Evolutionary conservation across 2,888 invertebrate genomes (phyloP).

Genomic region (Acanthosoma haemorrhoidale): DNA sequence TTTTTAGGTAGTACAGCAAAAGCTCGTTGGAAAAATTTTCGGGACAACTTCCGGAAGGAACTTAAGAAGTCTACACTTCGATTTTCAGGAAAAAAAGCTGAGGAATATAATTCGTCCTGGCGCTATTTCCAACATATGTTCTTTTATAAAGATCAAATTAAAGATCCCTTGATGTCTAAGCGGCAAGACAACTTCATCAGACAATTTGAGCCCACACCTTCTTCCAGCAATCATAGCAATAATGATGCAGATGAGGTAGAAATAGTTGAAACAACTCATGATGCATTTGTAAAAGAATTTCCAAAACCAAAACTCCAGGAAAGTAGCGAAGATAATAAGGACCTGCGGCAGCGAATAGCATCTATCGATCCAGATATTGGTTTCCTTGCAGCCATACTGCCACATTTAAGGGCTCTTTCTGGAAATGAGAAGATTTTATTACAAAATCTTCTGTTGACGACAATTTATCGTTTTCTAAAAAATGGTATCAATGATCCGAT

Average conservation of each 20-base stretch:
- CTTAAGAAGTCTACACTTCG: neutral
- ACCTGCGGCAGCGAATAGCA: neutral
- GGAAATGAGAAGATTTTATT: neutral
- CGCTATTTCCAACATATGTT: neutral
- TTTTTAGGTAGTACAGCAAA: neutral
- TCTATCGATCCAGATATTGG: neutral
- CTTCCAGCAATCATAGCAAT: neutral
- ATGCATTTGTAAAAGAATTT: neutral
- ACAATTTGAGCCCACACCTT: neutral
- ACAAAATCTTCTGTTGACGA: neutral
- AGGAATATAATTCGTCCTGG: neutral
- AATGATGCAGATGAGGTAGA: neutral
- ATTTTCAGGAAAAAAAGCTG: neutral
- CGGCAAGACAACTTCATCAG: neutral
- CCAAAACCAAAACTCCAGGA: neutral
- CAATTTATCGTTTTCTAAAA: no score
- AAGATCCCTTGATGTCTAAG: neutral
- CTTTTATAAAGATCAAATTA: neutral
- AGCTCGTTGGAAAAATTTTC: neutral
- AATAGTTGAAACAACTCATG: neutral
- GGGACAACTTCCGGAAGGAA: neutral
- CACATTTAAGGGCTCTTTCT: neutral
- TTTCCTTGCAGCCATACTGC: neutral
- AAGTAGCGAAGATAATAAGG: no score
- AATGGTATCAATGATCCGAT: no score